phyloP scores from a whole-genome alignment of 2,888 invertebrate species.

The Gryllus longicercus region DNA sequence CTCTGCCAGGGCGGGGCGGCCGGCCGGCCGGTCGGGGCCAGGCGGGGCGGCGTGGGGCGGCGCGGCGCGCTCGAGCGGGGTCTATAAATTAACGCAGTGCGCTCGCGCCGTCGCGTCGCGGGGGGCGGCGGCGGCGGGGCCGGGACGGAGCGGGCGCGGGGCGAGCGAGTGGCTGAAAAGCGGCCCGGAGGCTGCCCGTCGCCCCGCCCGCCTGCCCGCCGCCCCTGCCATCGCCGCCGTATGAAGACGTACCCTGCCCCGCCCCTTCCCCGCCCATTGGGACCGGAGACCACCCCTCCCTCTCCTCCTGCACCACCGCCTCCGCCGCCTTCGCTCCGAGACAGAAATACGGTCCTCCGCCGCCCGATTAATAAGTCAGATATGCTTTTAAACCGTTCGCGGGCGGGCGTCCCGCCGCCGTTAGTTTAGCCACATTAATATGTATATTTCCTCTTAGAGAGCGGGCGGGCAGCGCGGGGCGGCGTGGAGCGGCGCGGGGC shows the following conservation, averaged over 20 bases:
- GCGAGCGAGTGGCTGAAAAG: no score
- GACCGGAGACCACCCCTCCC: neutral
- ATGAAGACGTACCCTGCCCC: neutral
- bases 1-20: neutral
- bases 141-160: neutral
- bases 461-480: neutral
- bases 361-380: slow-evolving; percentile 17
- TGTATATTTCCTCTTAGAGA: neutral
- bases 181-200: no score
- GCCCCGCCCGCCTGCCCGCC: neutral
- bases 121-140: neutral
- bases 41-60: neutral
- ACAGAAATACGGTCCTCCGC: neutral
- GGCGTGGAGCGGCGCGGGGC: neutral
- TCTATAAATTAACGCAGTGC: neutral
- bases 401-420: neutral
- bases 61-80: neutral
- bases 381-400: slow-evolving; percentile 8
- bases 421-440: slow-evolving; percentile 17
- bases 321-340: neutral
- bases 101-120: neutral
- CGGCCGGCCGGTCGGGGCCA: neutral
- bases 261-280: neutral
- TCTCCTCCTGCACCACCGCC: neutral
- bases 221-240: neutral